These are phyloP conservation scores for Zhuqinia jingwanae DNA, from an alignment of 2,888 invertebrate genomes.

Conservation along the genomic window DNA sequence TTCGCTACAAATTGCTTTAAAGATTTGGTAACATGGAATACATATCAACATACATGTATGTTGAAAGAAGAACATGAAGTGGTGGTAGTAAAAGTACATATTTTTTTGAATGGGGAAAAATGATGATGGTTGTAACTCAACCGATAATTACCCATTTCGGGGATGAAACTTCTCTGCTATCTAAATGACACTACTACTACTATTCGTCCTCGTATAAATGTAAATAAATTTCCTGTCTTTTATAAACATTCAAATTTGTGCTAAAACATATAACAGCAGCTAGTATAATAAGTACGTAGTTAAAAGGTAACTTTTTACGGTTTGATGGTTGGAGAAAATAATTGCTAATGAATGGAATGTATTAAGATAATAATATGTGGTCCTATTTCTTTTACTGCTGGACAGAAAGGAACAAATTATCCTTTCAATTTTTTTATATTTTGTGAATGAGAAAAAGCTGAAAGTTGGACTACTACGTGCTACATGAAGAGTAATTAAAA, in stretches of 20 bases:
- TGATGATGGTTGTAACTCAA: conserved; percentile 36
- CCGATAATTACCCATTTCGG: conserved; percentile 55
- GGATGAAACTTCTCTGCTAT: conserved; percentile 38
- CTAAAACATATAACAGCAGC: no score
- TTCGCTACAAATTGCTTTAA: conserved; percentile 46
- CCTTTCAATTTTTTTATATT: background rate
- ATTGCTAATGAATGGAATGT: conserved; percentile 10
- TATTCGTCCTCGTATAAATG: conserved; percentile 9
- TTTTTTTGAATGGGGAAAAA: conserved; percentile 1
- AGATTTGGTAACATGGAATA: conserved; percentile 1
- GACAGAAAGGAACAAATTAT: background rate
- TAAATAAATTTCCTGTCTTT: conserved; percentile 17
- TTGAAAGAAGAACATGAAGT: conserved; percentile 8
- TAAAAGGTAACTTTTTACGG: conserved; percentile 25
- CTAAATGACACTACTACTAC: conserved; percentile 62
- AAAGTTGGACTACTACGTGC: background rate
- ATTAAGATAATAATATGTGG: background rate
- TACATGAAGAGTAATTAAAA: conserved; percentile 61
- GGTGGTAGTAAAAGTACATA: no score
- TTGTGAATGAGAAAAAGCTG: background rate
- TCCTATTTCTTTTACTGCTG: background rate
- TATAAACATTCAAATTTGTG: conserved; percentile 30
- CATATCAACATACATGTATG: no score
- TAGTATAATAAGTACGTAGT: background rate
- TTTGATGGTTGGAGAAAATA: background rate